Conservation (phyloP, 2,113 vertebrate species). For the Salvelinus fontinalis region DNA sequence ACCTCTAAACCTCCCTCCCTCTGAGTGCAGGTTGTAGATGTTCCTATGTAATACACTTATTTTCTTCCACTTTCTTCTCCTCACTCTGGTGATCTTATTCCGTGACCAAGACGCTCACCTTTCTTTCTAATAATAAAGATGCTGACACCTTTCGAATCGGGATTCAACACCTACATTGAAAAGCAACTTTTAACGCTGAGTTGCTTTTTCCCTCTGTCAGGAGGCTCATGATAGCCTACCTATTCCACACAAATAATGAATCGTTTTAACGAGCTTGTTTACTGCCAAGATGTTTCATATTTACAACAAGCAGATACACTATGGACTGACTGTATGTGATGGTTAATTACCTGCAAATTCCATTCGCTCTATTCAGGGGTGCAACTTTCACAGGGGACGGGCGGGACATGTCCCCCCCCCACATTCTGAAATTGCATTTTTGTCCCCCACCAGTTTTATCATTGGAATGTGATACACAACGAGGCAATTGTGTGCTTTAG, state of each 20-base stretch:
- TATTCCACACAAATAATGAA: not conserved
- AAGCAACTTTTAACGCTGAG: not conserved
- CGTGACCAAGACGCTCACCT: not conserved
- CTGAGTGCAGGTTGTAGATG: slow-evolving; percentile 6
- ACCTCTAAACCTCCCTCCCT: slow-evolving; percentile 13
- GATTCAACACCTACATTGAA: not conserved
- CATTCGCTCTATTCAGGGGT: too few species aligned
- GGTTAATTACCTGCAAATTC: not conserved
- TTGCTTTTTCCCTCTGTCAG: not conserved
- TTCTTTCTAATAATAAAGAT: not conserved
- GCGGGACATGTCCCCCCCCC: too few species aligned
- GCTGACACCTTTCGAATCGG: not conserved
- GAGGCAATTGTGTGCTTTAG: too few species aligned
- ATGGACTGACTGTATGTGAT: not conserved
- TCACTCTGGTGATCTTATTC: not conserved
- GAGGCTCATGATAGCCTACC: not conserved
- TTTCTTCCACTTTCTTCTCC: not conserved
- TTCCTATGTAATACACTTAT: not conserved
- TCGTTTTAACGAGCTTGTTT: not conserved
- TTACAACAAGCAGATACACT: not conserved
- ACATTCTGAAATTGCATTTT: too few species aligned
- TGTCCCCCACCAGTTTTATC: too few species aligned
- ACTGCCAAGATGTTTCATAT: not conserved
- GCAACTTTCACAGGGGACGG: not conserved
- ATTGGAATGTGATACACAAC: too few species aligned